Percentiles rank a stretch among this genome's conserved stretches.
These are phyloP conservation scores for Myoxocephalus aenaeus DNA, from an alignment of 2,797 vertebrate species.

Conservation along the genomic window DNA sequence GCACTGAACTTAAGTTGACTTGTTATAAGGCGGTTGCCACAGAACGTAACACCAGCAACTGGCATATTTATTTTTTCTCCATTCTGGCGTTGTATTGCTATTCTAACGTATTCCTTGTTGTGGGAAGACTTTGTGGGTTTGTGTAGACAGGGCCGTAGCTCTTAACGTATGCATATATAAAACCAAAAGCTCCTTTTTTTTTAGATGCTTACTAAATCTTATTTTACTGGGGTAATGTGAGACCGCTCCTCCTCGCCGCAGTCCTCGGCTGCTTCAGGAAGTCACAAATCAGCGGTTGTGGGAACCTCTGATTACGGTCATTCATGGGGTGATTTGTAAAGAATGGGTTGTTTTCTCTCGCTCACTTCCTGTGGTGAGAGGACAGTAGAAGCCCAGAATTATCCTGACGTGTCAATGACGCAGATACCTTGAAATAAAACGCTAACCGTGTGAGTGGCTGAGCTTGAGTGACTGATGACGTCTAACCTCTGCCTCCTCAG, in stretches of 20 bases:
- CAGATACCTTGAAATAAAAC: neutral
- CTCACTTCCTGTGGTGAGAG: neutral
- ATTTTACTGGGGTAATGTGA: neutral
- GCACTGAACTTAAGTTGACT: too few species aligned
- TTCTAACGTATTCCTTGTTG: too few species aligned
- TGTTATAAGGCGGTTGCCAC: too few species aligned
- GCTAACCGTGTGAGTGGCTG: neutral
- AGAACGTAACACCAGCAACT: too few species aligned
- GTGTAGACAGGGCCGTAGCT: neutral
- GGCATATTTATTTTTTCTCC: too few species aligned
- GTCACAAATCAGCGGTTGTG: neutral
- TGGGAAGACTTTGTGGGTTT: neutral
- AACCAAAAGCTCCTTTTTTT: neutral
- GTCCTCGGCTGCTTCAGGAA: constrained; percentile 7
- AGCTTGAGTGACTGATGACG: neutral
- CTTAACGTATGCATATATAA: neutral
- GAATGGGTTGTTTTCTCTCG: neutral
- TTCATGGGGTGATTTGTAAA: neutral
- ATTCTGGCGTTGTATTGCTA: too few species aligned
- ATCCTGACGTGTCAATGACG: neutral
- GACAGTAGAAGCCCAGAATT: neutral
- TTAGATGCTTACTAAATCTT: neutral
- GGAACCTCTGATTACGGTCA: constrained; percentile 32
- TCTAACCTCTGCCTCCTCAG: constrained; percentile 73
- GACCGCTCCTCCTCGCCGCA: neutral